phyloP scores from a whole-genome alignment of 2,888 invertebrate species.

The Ernsta delagoae region DNA sequence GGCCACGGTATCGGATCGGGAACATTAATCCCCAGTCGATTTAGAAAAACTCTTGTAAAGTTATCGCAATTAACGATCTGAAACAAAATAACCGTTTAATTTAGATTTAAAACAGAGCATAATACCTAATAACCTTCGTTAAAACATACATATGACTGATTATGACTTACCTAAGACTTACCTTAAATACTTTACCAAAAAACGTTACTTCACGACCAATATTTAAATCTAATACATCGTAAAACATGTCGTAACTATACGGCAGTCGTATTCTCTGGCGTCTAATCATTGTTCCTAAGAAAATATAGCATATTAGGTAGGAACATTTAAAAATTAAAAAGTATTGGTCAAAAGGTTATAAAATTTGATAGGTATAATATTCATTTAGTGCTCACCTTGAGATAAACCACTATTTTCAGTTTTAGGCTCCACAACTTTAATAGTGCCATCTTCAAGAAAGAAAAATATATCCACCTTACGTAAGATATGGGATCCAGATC shows the following conservation, averaged over 20 bases:
- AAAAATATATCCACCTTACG: constrained; percentile 93
- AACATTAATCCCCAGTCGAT: constrained; percentile 93
- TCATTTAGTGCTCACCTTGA: constrained; percentile 86
- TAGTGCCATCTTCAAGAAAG: constrained; percentile 96
- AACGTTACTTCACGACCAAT: constrained; percentile 92
- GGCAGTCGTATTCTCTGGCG: constrained; percentile 93
- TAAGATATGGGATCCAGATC: constrained; percentile 87
- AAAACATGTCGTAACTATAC: constrained; percentile 90
- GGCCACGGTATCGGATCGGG: constrained; percentile 86
- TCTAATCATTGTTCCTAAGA: constrained; percentile 89
- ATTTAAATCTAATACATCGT: constrained; percentile 94
- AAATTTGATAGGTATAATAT: background rate
- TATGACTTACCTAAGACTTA: no score
- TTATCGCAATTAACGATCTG: constrained; percentile 94
- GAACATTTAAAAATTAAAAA: background rate
- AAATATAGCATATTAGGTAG: background rate
- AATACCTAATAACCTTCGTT: background rate
- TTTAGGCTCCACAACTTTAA: constrained; percentile 93
- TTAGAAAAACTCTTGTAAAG: constrained; percentile 93
- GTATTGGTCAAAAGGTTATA: no score
- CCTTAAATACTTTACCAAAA: constrained; percentile 90
- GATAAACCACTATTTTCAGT: constrained; percentile 93
- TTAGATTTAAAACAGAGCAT: no score
- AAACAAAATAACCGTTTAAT: constrained; percentile 32
- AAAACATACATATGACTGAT: background rate